phyloP scores from a whole-genome alignment of 2,797 vertebrate species.

The Eleutherodactylus coqui region DNA sequence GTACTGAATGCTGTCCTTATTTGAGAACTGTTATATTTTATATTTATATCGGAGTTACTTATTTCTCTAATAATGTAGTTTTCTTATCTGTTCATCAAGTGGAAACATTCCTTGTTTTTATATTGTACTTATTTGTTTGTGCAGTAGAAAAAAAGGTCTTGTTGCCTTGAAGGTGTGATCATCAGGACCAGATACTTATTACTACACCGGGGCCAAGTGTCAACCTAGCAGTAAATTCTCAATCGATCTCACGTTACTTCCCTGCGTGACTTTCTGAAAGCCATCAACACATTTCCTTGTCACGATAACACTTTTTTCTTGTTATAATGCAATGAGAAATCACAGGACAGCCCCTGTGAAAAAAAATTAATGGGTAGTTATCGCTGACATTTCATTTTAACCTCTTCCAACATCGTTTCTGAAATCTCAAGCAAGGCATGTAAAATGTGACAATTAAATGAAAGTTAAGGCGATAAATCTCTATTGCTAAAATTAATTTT shows the following conservation, averaged over 20 bases:
- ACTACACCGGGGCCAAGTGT: conserved; percentile 8
- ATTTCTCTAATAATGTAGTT: neutral
- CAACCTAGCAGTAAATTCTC: conserved; percentile 25
- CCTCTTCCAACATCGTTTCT: neutral
- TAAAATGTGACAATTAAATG: conserved; percentile 20
- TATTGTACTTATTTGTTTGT: neutral
- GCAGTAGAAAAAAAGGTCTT: neutral
- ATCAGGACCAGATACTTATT: conserved; percentile 21
- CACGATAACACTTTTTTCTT: conserved; percentile 19
- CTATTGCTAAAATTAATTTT: neutral
- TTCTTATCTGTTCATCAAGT: neutral
- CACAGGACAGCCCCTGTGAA: conserved; percentile 18
- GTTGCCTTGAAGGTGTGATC: conserved; percentile 18
- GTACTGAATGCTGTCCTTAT: neutral
- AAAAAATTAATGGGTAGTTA: neutral
- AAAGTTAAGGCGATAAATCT: neutral
- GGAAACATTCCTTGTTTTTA: neutral
- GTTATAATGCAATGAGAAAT: conserved; percentile 25
- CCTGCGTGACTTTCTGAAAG: conserved; percentile 28
- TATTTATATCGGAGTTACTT: neutral
- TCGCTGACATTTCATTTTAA: conserved; percentile 26
- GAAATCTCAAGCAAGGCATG: conserved; percentile 23
- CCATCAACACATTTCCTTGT: conserved; percentile 38
- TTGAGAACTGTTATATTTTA: neutral
- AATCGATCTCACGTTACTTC: conserved; percentile 11